Conservation (phyloP, 2,113 vertebrate species). For the Circaetus cinerascens region DNA sequence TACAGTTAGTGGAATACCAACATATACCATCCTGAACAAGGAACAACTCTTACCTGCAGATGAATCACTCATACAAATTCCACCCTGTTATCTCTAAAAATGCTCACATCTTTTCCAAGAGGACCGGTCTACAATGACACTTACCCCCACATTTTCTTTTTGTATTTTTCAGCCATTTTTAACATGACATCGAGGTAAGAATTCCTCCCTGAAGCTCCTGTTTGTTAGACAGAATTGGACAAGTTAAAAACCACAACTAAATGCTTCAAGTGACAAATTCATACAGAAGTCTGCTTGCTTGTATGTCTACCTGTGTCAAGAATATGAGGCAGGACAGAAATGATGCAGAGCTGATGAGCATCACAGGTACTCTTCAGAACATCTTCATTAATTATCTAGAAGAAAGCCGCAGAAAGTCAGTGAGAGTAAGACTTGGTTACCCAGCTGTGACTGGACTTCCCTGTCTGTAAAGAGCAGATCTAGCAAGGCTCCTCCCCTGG, state of each 20-base stretch:
- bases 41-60: background rate
- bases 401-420: background rate
- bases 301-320: slow-evolving; percentile 87
- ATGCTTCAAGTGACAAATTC: background rate
- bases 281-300: background rate
- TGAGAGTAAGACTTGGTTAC: background rate
- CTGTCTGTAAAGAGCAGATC: too few relatives aligned
- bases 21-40: background rate
- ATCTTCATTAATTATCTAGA: slow-evolving; percentile 85
- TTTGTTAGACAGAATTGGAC: background rate
- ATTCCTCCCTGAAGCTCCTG: slow-evolving; percentile 91
- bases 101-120: background rate
- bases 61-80: background rate
- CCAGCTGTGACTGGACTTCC: background rate
- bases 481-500: too few relatives aligned
- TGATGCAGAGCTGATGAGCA: slow-evolving; percentile 90
- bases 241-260: background rate
- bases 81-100: background rate
- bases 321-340: slow-evolving; percentile 92
- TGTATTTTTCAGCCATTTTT: slow-evolving; percentile 95
- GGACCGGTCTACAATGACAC: background rate
- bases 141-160: slow-evolving; percentile 99
- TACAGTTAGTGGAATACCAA: background rate
- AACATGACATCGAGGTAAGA: slow-evolving; percentile 90
- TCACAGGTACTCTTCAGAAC: slow-evolving; percentile 88